Base-by-base conservation (phyloP, 2,797 vertebrate species). In the Thunnus albacares region DNA sequence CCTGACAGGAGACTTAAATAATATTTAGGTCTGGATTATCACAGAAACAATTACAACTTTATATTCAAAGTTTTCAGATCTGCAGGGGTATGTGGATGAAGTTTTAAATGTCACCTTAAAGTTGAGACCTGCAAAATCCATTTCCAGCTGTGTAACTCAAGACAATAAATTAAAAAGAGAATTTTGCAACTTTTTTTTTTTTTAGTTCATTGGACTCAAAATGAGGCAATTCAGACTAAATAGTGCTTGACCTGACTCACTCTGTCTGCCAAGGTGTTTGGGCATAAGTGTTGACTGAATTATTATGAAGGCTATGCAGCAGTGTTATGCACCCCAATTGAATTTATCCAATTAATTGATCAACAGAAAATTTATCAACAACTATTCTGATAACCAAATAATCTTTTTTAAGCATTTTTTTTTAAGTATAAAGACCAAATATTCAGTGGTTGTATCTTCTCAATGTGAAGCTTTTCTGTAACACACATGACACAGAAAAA, bases 61-160 rank as follows among this genome's bases (percentile, higher is more conserved):
- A 61, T 18, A 28, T 63, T 73, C 3, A 12, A 55, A 57, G 47
- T n/a, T 70, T 61, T 71, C 4, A 33, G 8, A 61, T 38, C 20
- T 38, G 61, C 24, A 51, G 11, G 38, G 12, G 26, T 9, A 57
- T 38, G 11, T 2, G 45, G 26, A 35, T 10, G 6, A 6, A n/a
- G 33, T n/a, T 52, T 41, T 15, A 18, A 28, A 55, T 57, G 26
- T 28, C 8, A 15, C 53, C 18, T 7, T 4, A 18, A 1, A 30
- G 30, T 4, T 26, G 45, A 53, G 10, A 4, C 56, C 6, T 11
- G 6, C 3, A 22, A 18, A 47, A 43, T 45, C 6, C 13, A 30
- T 7, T 5, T 51, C 5, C n/a, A 41, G 30, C n/a, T 47, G 58
- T 1, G 17, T 5, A 55, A n/a, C 12, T 3, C 17, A 55, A 43